A percentile compares a stretch with the other conserved stretches of the same genome.
These are phyloP conservation scores for Zingel zingel DNA, from an alignment of 2,113 vertebrate genomes.

Conservation along the genomic window DNA sequence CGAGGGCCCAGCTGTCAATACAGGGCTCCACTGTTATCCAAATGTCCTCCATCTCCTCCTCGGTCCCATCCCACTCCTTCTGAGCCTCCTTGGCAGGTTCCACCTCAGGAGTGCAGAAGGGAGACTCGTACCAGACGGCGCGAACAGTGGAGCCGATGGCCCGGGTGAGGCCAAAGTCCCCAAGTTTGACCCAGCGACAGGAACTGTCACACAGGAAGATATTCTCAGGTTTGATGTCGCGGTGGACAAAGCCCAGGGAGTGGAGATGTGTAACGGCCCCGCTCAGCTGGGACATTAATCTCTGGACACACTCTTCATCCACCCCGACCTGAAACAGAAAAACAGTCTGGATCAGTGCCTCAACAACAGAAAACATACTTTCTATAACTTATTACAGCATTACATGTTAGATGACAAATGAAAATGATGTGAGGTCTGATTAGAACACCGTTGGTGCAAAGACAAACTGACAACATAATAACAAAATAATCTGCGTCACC, in stretches of 20 bases:
- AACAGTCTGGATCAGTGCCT: neutral
- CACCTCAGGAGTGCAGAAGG: conserved; percentile 90
- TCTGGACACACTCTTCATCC: conserved; percentile 86
- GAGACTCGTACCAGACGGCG: conserved; percentile 87
- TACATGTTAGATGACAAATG: neutral
- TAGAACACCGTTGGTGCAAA: conserved; percentile 12
- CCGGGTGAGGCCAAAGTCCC: conserved; percentile 90
- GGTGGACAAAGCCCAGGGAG: conserved; percentile 90
- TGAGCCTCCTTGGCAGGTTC: conserved; percentile 73
- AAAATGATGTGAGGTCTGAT: neutral
- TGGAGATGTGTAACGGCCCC: conserved; percentile 92
- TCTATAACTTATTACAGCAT: neutral
- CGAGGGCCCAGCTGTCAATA: conserved; percentile 92
- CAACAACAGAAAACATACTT: neutral
- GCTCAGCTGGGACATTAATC: conserved; percentile 88
- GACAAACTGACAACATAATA: no score
- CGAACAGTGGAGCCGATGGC: conserved; percentile 80
- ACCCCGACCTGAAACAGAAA: conserved; percentile 73
- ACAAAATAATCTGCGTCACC: conserved; percentile 45
- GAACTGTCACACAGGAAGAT: conserved; percentile 90
- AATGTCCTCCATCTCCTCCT: conserved; percentile 74
- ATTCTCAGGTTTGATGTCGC: conserved; percentile 95
- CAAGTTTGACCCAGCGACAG: conserved; percentile 91
- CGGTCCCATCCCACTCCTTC: conserved; percentile 34
- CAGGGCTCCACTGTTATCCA: conserved; percentile 86